Evolutionary conservation across 1,140 invertebrate genomes (phyloP).

Genomic region (Maconellicoccus hirsutus): DNA sequence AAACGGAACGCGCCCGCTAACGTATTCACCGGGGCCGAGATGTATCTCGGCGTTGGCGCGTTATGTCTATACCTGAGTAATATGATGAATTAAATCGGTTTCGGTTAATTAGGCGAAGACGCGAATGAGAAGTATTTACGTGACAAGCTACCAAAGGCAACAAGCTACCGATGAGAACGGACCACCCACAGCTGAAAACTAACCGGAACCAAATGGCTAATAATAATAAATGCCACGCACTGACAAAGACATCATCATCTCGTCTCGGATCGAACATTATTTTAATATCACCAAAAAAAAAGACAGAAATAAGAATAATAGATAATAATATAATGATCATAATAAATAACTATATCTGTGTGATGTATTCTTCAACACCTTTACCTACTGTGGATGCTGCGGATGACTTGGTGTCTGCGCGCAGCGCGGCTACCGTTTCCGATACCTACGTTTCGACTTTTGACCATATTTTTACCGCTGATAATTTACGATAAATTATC

Average conservation of each 20-base stretch:
- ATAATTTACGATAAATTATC: no score
- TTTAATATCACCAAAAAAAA: slow-evolving; percentile 17
- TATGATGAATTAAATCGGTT: slow-evolving; percentile 22
- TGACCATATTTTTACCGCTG: no score
- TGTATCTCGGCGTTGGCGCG: no score
- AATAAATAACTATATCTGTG: not conserved
- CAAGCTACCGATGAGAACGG: slow-evolving; percentile 11
- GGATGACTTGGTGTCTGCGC: no score
- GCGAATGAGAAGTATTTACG: slow-evolving; percentile 19
- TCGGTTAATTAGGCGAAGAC: slow-evolving; percentile 21
- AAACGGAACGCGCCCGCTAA: slow-evolving; percentile 19
- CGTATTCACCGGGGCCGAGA: not conserved
- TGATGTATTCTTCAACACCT: not conserved
- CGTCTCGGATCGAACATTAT: slow-evolving; percentile 17
- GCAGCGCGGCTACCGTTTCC: no score
- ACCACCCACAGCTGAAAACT: slow-evolving; percentile 15
- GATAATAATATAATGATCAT: slow-evolving; percentile 5
- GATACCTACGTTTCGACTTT: no score
- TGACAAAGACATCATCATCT: slow-evolving; percentile 21
- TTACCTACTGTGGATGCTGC: no score
- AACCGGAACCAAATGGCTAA: slow-evolving; percentile 21
- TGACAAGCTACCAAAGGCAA: slow-evolving; percentile 14
- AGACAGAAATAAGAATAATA: slow-evolving; percentile 17
- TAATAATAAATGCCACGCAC: slow-evolving; percentile 20
- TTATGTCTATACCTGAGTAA: not conserved